Percentiles rank a stretch among this genome's conserved stretches.
Conservation (phyloP, 2,113 vertebrate species). For the Grammatotria lemairii region DNA sequence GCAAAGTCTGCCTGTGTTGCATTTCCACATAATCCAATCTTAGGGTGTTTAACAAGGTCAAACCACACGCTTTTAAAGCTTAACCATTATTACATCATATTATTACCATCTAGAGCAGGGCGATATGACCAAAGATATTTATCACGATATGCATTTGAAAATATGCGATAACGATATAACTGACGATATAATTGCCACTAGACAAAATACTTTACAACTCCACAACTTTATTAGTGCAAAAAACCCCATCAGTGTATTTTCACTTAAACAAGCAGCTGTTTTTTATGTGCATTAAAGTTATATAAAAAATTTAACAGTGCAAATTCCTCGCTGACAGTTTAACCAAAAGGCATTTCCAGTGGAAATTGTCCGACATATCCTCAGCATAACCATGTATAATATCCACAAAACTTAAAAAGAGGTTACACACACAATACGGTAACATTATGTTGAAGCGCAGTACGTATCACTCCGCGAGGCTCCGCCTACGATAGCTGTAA, state of each 20-base stretch:
- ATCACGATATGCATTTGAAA: background rate
- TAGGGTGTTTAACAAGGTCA: background rate
- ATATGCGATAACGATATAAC: background rate
- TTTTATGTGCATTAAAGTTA: background rate
- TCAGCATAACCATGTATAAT: background rate
- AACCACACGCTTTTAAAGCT: background rate
- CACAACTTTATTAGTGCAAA: background rate
- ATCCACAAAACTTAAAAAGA: background rate
- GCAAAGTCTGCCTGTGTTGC: background rate
- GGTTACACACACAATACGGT: background rate
- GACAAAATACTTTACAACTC: background rate
- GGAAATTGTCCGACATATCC: background rate
- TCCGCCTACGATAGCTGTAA: fast-evolving
- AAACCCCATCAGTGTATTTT: background rate
- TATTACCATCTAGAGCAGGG: background rate
- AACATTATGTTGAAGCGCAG: background rate
- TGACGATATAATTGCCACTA: background rate
- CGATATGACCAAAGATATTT: background rate
- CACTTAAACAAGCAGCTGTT: background rate
- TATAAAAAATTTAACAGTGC: background rate
- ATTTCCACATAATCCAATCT: background rate
- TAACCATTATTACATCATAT: background rate
- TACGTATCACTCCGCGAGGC: fast-evolving
- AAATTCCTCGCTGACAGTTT: background rate
- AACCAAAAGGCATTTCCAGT: background rate